phyloP scores from a whole-genome alignment of 2,797 vertebrate genomes.

The Epinephelus coioides region DNA sequence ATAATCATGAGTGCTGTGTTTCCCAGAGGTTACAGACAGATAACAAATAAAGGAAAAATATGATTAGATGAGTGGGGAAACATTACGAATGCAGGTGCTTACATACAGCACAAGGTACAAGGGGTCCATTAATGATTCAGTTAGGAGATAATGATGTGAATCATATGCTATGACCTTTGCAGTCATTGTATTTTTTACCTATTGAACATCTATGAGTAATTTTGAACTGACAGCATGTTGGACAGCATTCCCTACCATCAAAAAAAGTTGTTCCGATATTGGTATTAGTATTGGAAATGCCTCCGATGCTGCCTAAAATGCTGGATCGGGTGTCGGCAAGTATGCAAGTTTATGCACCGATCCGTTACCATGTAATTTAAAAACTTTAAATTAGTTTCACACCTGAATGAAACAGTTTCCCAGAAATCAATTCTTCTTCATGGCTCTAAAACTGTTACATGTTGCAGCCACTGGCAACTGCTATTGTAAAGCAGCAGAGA shows the following conservation, averaged over 20 bases:
- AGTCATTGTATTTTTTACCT: conserved; percentile 18
- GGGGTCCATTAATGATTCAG: conserved; percentile 36
- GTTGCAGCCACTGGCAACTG: no score
- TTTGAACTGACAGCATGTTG: not conserved
- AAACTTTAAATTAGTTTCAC: no score
- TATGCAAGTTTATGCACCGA: no score
- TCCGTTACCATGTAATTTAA: no score
- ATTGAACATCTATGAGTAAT: conserved; percentile 9
- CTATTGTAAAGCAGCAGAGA: no score
- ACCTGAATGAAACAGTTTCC: no score
- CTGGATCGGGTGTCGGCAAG: no score
- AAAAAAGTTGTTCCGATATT: not conserved
- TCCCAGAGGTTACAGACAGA: conserved; percentile 4
- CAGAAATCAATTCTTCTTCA: no score
- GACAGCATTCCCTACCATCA: not conserved
- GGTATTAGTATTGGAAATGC: no score
- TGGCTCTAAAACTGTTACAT: no score
- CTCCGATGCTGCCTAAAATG: no score
- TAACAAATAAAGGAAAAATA: not conserved
- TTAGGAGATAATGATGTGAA: conserved; percentile 41
- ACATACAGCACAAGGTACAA: not conserved
- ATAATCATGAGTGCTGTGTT: not conserved
- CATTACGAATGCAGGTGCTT: conserved; percentile 7
- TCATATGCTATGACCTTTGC: conserved; percentile 31
- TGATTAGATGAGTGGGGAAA: not conserved